phyloP scores from a whole-genome alignment of 1,140 invertebrate species.

The Leguminivora glycinivorella region DNA sequence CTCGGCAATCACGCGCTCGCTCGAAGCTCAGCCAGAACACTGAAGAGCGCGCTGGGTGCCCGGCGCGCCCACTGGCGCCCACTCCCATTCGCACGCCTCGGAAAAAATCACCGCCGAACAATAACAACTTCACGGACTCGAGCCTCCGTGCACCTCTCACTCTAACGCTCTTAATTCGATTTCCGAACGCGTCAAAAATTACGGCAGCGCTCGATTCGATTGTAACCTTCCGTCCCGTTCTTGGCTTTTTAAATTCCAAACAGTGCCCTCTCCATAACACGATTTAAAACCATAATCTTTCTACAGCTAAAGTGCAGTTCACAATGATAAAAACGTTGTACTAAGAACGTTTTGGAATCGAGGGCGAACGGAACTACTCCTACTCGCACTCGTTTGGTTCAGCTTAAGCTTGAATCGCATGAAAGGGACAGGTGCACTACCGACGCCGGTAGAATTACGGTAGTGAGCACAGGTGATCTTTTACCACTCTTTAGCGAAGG shows the following conservation, averaged over 20 bases:
- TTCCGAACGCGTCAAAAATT: conserved; percentile 76
- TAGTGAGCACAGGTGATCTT: conserved; percentile 80
- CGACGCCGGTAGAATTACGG: conserved; percentile 75
- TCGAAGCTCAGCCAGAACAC: conserved; percentile 76
- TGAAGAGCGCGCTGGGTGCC: conserved; percentile 75
- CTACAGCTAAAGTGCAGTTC: conserved; percentile 40
- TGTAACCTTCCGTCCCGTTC: conserved; percentile 70
- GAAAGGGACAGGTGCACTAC: conserved; percentile 78
- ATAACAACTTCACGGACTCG: conserved; percentile 70
- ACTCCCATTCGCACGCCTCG: conserved; percentile 77
- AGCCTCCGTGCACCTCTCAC: conserved; percentile 71
- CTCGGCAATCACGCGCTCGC: conserved; percentile 67
- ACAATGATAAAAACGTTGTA: background rate
- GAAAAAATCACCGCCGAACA: conserved; percentile 75
- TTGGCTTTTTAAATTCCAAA: conserved; percentile 44
- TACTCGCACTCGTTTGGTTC: conserved; percentile 77
- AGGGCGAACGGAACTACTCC: conserved; percentile 64
- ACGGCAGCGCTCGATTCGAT: conserved; percentile 69
- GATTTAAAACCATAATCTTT: conserved; percentile 31
- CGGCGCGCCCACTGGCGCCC: conserved; percentile 75
- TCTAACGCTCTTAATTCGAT: conserved; percentile 78
- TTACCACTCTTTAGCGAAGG: conserved; percentile 65
- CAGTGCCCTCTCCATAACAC: background rate
- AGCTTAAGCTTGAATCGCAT: conserved; percentile 72
- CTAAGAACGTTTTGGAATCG: conserved; percentile 44